Evolutionary conservation across 2,113 vertebrate species (phyloP), one percentile per base, ranked within the genome.

Genomic region (Sylvietta virens): DNA sequence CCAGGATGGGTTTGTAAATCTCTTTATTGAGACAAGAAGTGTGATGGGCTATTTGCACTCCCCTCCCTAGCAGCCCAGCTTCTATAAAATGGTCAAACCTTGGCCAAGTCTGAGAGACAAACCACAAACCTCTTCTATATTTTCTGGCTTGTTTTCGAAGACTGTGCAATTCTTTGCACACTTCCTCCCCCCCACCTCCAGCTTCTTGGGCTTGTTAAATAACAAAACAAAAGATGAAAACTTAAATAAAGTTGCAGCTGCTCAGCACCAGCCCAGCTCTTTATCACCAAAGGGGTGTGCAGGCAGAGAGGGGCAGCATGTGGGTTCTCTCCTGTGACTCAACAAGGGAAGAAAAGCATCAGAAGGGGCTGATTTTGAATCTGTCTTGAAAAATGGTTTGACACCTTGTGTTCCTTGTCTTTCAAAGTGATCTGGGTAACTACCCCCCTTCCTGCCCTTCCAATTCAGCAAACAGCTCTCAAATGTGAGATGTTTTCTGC

Each of bases 161-260:
- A 22, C 53, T 37, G 7, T 37, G 27, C 27, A 62, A 54, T 33
- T 71, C 74, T 88, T 72, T 66, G 33, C 26, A 24, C 17, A 9
- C 9, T 53, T 20, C 54, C 51, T 12, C 4, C 24, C 18, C 6
- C 2, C n/a, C n/a, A n/a, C n/a, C n/a, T n/a, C n/a, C 22, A 1
- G 13, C 24, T 93, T 88, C 73, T 73, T 47, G 64, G 22, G 44
- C 64, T 94, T 58, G 77, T 86, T 83, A 88, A 93, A 87, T 60
- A 65, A 39, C 35, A 92, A 94, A 94, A 91, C 33, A 81, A 91
- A 87, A 91, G 78, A 76, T 47, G 88, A 86, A 95, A 90, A 67
- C 51, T 77, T 48, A 56, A 85, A 88, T 83, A 70, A 90, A 90
- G 35, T 42, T 88, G 91, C 69, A 83, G 56, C 72, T 95, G 84